Evolutionary conservation across 2,888 invertebrate species (phyloP).

Genomic region (Trissolcus japonicus): DNA sequence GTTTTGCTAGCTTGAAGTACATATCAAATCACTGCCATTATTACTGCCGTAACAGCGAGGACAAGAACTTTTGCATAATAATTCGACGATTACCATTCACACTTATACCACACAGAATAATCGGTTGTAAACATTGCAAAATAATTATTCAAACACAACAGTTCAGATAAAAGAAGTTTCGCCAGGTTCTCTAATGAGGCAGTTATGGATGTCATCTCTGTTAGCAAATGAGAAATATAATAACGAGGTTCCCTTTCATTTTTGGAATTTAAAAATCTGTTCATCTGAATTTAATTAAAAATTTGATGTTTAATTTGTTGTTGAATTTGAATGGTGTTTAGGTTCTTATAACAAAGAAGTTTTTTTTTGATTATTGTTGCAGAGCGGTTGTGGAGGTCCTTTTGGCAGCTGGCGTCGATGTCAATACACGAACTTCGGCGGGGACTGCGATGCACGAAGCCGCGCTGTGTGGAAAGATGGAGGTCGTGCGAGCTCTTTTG

Average conservation of each 20-base stretch:
- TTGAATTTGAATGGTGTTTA: too few species aligned
- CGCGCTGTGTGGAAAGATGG: constrained; percentile 92
- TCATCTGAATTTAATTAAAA: too few species aligned
- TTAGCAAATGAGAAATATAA: too few species aligned
- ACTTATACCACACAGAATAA: background rate
- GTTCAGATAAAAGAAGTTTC: too few species aligned
- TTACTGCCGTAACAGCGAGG: constrained; percentile 10
- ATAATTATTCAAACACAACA: background rate
- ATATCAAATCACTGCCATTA: constrained; percentile 68
- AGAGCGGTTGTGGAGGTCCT: constrained; percentile 90
- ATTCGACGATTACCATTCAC: constrained; percentile 2
- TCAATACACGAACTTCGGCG: constrained; percentile 89
- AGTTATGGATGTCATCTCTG: too few species aligned
- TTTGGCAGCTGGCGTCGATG: constrained; percentile 89
- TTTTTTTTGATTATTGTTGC: constrained; percentile 49
- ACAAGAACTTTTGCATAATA: constrained; percentile 11
- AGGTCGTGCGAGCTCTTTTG: constrained; percentile 89
- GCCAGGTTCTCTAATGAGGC: too few species aligned
- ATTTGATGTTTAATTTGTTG: too few species aligned
- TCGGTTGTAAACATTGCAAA: background rate
- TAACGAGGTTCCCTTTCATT: too few species aligned
- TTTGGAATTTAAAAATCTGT: too few species aligned
- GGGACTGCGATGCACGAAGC: constrained; percentile 97
- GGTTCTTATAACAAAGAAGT: too few species aligned
- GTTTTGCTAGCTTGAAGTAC: constrained; percentile 64